phyloP scores from a whole-genome alignment of 2,888 invertebrate genomes.

The Drosophila anomalipes region DNA sequence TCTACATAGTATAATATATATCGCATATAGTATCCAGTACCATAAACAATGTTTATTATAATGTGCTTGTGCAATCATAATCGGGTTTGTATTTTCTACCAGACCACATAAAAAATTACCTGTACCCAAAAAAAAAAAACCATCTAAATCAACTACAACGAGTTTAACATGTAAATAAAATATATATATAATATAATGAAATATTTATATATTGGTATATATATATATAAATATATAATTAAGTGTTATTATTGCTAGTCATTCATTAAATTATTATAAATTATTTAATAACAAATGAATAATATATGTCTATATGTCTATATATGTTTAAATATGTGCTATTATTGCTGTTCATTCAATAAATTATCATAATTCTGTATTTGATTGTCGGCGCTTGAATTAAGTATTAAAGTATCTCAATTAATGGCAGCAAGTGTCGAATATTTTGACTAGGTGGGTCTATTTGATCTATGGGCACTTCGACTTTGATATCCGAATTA shows the following conservation, averaged over 20 bases:
- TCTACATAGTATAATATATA: neutral
- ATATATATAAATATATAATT: neutral
- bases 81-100: slow-evolving; percentile 26
- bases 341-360: slow-evolving; percentile 21
- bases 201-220: neutral
- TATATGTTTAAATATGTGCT: neutral
- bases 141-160: slow-evolving; percentile 43
- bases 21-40: neutral
- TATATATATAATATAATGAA: slow-evolving; percentile 12
- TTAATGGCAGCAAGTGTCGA: slow-evolving; percentile 46
- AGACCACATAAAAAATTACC: slow-evolving; percentile 5
- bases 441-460: slow-evolving; percentile 9
- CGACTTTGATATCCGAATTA: slow-evolving; percentile 63
- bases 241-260: neutral
- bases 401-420: slow-evolving; percentile 42
- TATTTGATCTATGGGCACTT: slow-evolving; percentile 19
- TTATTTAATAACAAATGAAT: slow-evolving; percentile 24
- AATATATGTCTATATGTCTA: neutral
- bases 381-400: slow-evolving; percentile 32
- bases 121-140: neutral
- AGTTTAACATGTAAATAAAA: slow-evolving; percentile 63
- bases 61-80: slow-evolving; percentile 24
- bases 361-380: slow-evolving; percentile 55
- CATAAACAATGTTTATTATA: slow-evolving; percentile 9
- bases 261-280: neutral